Base-by-base conservation (phyloP, 2,797 vertebrate species). In the Echeneis naucrates region DNA sequence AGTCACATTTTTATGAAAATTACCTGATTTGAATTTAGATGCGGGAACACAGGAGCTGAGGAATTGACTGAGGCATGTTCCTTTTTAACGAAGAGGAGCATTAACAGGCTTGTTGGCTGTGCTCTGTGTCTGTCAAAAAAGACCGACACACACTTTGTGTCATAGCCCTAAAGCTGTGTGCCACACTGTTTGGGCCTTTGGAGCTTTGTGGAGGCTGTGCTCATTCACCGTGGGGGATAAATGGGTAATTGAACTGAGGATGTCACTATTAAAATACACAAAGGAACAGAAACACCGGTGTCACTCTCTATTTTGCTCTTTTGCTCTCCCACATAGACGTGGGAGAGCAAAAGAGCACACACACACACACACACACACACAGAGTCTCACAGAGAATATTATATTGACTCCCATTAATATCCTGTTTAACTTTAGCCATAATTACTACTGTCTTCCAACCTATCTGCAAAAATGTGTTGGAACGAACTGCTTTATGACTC, bases 1-100 rank as follows among this genome's bases (percentile, higher is more conserved):
- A 75, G 86, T 74, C 55, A 80, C 71, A 81, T 89, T 87, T 91
- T 89, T 88, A 87, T 91, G 84, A 89, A 90, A 92, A 88, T 83
- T 26, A 84, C 84, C 87, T 84, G 84, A 91, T 92, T 90, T 89
- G 81, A 89, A 93, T 92, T 71, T 79, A 87, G 75, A 91, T 88
- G 76, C 71, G 78, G 74, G 64, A 75, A 59, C 59, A 57, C 59
- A 38, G 77, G 59, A 79, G 76, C 73, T 2, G 17, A 77, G 68
- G 79, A 77, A 76, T 80, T 80, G 75, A 70, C 78, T 5, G 50
- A 69, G 74, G 61, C 87, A 77, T 54, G 61, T 70, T 78, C 51
- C 77, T 64, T 32, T 72, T 68, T 71, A 74, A 81, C 10, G 79
- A 77, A 68, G 82, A 88, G 84, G 78, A 67, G 72, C 83, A 84